Base-by-base conservation (phyloP, 2,113 vertebrate species). In the Scophthalmus maximus region DNA sequence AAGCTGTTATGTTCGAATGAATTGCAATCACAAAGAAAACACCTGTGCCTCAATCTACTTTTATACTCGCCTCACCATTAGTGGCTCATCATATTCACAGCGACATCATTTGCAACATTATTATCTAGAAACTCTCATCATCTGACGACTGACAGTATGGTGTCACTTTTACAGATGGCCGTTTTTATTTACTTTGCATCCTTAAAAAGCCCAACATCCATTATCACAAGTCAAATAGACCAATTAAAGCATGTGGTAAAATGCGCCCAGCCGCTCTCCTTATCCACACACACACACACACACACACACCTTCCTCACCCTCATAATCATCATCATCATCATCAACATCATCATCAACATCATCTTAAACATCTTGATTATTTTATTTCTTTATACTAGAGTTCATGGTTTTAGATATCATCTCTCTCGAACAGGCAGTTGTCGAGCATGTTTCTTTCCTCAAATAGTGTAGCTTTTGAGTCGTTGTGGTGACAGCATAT, bases 11-110 rank as follows among this genome's bases (percentile, higher is more conserved):
- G 25, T 70, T 61, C n/a, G 62, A 86, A 84, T 84, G 78, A 84
- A 77, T 73, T 60, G 65, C 38, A 51, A 76, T 76, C 66, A 63
- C 26, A 67, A 34, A 83, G 73, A 55, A 81, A 86, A 89, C 83
- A 79, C 60, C 56, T 82, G 64, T 30, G 32, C 71, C 62, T 81
- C 62, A 77, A 38, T 78, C 30, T 46, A 79, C 57, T 56, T 46
- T 69, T 77, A 67, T 34, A 49, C 49, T 71, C 61, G 65, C 34
- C n/a, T 78, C 57, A 50, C 51, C 44, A 79, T 80, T 55, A 78
- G 40, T 67, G 38, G 12, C 67, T 70, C 73, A 68, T 73, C 1
- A 17, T 52, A n/a, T 29, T 65, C 76, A 66, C 26, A 29, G 25
- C n/a, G 22, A 32, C 52, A 17, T 72, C 36, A 55, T 57, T 82